Percentiles rank a stretch among this genome's conserved stretches.
phyloP scores from a whole-genome alignment of 2,113 vertebrate genomes.

The Rhodinocichla rosea region DNA sequence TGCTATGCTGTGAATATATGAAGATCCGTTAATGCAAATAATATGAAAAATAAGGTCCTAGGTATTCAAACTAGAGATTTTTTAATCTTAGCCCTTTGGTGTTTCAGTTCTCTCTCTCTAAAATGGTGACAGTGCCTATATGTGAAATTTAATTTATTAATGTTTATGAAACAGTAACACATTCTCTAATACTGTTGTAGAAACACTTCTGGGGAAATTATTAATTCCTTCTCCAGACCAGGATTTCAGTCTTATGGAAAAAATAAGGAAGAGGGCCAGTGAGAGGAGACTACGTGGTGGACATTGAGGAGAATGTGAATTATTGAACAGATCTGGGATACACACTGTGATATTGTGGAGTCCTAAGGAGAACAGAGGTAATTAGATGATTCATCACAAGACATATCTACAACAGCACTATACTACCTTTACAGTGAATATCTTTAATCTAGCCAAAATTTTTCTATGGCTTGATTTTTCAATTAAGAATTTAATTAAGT shows the following conservation, averaged over 20 bases:
- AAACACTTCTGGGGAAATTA: neutral
- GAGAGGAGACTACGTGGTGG: neutral
- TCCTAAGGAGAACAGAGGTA: neutral
- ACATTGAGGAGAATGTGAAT: neutral
- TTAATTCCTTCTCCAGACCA: neutral
- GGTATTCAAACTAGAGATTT: neutral
- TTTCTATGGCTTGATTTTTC: neutral
- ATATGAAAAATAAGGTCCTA: neutral
- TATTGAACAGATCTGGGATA: neutral
- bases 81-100: neutral
- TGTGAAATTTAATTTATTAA: neutral
- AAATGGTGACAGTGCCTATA: neutral
- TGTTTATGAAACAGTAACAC: neutral
- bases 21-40: neutral
- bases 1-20: slow-evolving; percentile 7
- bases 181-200: neutral
- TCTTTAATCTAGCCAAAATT: neutral
- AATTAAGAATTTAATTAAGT: neutral
- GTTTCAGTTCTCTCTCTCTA: neutral
- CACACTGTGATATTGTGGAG: neutral
- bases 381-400: neutral
- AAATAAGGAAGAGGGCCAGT: neutral
- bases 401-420: neutral
- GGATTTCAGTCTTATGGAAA: neutral
- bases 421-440: neutral